Base-by-base conservation (phyloP, 2,888 invertebrate species). In the Clitarchus hookeri region DNA sequence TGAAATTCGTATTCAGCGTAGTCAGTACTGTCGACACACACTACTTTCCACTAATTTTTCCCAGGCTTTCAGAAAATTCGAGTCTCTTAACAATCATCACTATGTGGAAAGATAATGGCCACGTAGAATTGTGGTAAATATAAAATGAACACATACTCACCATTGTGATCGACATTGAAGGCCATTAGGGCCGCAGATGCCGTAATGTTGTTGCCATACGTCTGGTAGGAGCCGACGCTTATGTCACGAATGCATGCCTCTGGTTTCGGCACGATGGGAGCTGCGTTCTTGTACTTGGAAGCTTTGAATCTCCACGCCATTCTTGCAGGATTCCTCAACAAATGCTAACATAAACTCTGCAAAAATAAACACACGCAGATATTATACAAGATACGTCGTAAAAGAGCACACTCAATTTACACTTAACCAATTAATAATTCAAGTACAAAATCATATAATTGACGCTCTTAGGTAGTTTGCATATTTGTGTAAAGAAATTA, bases 231-330 rank as follows among this genome's bases (percentile, higher is more conserved):
- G 48, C 98, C 98, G 87, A 98, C 97, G 90, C 96, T 96, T 89
- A 99, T 95, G 91, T 98, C 98, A 89, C 97, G 94, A 89, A 97
- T 94, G 88, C 93, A 95, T 89, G 96, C 96, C 93, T 98, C 98
- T 87, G 98, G 97, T 91, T 98, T 98, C 78, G 98, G 98, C 90
- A 98, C 96, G 90, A 98, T 98, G 82, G 98, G 98, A 89, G 97
- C 96, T 88, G 98, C 98, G 95, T 99, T 99, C 94, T 98, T 99
- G 92, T 97, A 99, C 92, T 99, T 99, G 88, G 98, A 98, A 91
- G 98, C 97, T 94, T 98, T 98, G 93, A 98, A 98, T 92, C 98
- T 94, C 97, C 97, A 97, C 92, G 97, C 97, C 97, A 97, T 97
- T 78, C n/a, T 84, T 92, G 82, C 16, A 19, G 82, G 1, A 16